Evolutionary conservation across 2,113 vertebrate species (phyloP).

Genomic region (Siniperca chuatsi): DNA sequence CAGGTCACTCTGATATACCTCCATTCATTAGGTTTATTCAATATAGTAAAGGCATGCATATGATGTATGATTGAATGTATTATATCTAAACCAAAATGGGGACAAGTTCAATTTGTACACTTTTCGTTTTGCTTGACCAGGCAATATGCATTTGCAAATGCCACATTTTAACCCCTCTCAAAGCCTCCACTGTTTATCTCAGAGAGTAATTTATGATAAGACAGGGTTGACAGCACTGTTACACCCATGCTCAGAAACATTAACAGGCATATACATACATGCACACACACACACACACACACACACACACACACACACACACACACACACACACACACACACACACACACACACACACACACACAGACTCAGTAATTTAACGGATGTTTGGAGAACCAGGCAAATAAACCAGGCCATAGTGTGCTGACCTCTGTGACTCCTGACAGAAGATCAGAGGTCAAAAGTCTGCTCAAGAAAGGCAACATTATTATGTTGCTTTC

Average conservation of each 20-base stretch:
- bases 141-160: background rate
- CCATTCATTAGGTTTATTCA: background rate
- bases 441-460: slow-evolving; percentile 60
- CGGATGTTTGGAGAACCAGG: slow-evolving; percentile 66
- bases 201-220: slow-evolving; percentile 38
- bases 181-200: slow-evolving; percentile 37
- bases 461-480: slow-evolving; percentile 48
- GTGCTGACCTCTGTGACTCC: slow-evolving; percentile 48
- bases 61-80: too few relatives aligned
- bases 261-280: slow-evolving; percentile 1
- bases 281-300: background rate
- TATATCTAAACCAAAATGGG: background rate
- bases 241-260: slow-evolving; percentile 39
- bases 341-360: background rate
- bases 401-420: slow-evolving; percentile 43
- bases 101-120: background rate
- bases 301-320: slow-evolving; percentile 1
- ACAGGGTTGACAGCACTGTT: slow-evolving; percentile 28
- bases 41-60: background rate
- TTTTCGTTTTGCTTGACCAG: background rate
- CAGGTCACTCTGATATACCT: background rate
- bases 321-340: slow-evolving; percentile 5
- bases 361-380: slow-evolving; percentile 28
- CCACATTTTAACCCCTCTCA: background rate
- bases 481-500: slow-evolving; percentile 1